These are phyloP conservation scores for Aegypius monachus DNA, from an alignment of 2,113 vertebrate genomes.

Conservation along the genomic window DNA sequence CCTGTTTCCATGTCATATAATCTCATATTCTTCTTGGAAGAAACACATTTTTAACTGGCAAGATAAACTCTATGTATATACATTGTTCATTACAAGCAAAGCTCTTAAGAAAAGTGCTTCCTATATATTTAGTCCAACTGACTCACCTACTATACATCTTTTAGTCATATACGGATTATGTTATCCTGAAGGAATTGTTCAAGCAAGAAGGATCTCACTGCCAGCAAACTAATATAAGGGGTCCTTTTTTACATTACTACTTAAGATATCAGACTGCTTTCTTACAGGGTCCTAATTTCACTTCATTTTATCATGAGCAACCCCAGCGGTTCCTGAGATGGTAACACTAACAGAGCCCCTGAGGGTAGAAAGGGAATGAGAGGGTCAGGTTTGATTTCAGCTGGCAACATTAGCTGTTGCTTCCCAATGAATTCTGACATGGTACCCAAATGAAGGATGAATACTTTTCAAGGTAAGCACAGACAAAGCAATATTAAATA, in stretches of 20 bases:
- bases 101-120: not conserved
- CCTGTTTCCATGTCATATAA: not conserved
- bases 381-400: conserved; percentile 49
- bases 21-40: not conserved
- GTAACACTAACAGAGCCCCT: conserved; percentile 68
- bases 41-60: not conserved
- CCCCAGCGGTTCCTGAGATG: conserved; percentile 64
- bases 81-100: conserved; percentile 6
- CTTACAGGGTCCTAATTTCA: conserved; percentile 74
- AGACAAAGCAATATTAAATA: conserved; percentile 72
- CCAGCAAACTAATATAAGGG: conserved; percentile 9
- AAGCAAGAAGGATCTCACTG: not conserved
- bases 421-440: conserved; percentile 58
- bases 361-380: not conserved
- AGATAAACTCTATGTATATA: not conserved
- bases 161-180: not conserved
- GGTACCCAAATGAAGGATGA: conserved; percentile 52
- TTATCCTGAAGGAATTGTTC: not conserved
- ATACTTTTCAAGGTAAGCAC: conserved; percentile 52
- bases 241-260: conserved; percentile 65
- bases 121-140: not conserved
- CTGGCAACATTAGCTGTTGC: conserved; percentile 41
- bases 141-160: not conserved
- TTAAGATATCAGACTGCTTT: conserved; percentile 72
- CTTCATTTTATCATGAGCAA: conserved; percentile 74